These are phyloP conservation scores for Diorhabda carinulata DNA, from an alignment of 1,140 invertebrate species.

Conservation along the genomic window DNA sequence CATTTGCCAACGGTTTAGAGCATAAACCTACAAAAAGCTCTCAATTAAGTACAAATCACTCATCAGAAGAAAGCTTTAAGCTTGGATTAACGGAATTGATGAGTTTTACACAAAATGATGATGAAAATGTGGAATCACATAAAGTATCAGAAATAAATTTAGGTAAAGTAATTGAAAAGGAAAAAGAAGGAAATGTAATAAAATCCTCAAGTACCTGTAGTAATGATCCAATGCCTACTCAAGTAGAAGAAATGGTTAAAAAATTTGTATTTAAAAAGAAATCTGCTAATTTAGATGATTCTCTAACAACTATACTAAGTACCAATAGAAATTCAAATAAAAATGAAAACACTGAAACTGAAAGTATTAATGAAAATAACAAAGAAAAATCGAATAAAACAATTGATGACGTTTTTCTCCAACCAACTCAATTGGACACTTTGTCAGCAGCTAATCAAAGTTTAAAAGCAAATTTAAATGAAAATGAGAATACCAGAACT, in stretches of 20 bases:
- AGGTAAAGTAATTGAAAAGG: background rate
- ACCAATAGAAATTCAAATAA: background rate
- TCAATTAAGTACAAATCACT: slow-evolving; percentile 16
- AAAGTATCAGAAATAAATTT: background rate
- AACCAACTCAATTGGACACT: slow-evolving; percentile 3
- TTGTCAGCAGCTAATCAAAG: slow-evolving; percentile 7
- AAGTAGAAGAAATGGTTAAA: background rate
- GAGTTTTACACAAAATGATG: background rate
- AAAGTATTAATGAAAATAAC: slow-evolving; percentile 12
- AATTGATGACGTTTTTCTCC: slow-evolving; percentile 16
- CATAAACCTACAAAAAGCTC: slow-evolving; percentile 12
- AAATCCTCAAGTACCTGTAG: background rate
- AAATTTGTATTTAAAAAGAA: background rate
- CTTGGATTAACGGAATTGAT: slow-evolving; percentile 30
- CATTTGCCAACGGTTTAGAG: slow-evolving; percentile 10
- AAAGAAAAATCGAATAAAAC: slow-evolving; percentile 29
- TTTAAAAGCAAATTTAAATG: slow-evolving; percentile 22
- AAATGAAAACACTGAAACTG: background rate
- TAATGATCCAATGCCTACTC: background rate
- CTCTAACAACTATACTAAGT: no score
- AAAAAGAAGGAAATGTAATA: background rate
- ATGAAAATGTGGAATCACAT: slow-evolving; percentile 19
- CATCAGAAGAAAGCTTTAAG: slow-evolving; percentile 29
- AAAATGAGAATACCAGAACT: slow-evolving; percentile 23
- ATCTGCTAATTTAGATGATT: slow-evolving; percentile 12